phyloP scores from a whole-genome alignment of 64 coral and sea anemone genomes.

The Stylophora pistillata region DNA sequence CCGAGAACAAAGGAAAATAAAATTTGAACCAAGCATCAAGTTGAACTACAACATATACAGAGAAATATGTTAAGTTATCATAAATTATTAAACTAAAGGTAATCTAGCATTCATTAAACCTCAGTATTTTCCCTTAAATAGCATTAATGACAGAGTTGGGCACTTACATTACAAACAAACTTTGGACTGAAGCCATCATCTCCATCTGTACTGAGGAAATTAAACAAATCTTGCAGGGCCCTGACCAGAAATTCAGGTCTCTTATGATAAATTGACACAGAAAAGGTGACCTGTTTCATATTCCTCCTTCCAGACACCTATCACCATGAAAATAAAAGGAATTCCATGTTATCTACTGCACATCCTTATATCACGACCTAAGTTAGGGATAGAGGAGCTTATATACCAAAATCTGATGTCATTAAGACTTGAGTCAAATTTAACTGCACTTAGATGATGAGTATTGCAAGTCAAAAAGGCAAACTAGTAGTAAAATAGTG shows the following conservation, averaged over 20 bases:
- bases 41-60: too few relatives aligned
- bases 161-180: slow-evolving; percentile 70
- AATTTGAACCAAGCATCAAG: too few relatives aligned
- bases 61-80: too few relatives aligned
- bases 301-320: slow-evolving; percentile 80
- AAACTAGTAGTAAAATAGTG: too few relatives aligned
- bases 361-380: background rate
- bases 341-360: background rate
- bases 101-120: background rate
- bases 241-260: slow-evolving; percentile 61
- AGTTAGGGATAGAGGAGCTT: background rate
- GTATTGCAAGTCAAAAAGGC: too few relatives aligned
- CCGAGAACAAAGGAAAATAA: too few relatives aligned
- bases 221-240: slow-evolving; percentile 71
- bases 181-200: slow-evolving; percentile 17
- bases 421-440: too few relatives aligned
- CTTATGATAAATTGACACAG: slow-evolving; percentile 61
- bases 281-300: slow-evolving; percentile 53
- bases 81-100: background rate
- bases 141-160: too few relatives aligned
- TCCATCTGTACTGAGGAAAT: slow-evolving; percentile 30
- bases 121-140: too few relatives aligned
- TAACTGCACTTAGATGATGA: too few relatives aligned
- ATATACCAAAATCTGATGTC: too few relatives aligned
- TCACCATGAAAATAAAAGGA: background rate